Evolutionary conservation across 2,113 vertebrate genomes (phyloP).

Genomic region (Butastur rufipennis): DNA sequence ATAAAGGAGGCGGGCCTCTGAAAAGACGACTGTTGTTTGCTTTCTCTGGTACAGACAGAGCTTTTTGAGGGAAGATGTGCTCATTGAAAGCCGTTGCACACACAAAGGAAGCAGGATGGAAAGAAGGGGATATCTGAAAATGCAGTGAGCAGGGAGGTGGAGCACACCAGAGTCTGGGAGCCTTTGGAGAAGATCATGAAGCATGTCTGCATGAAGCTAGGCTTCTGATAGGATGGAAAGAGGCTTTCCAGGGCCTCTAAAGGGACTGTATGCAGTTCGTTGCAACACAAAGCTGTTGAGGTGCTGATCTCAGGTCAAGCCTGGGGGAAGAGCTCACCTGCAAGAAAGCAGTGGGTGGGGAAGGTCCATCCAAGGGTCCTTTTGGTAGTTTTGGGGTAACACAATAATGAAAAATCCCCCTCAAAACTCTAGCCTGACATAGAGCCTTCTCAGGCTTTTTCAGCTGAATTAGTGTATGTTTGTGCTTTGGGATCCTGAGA

Average conservation of each 20-base stretch:
- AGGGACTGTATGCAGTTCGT: neutral
- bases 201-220: accelerated
- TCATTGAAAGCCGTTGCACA: neutral
- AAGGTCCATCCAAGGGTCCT: neutral
- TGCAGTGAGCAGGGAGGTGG: neutral
- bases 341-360: neutral
- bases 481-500: neutral
- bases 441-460: neutral
- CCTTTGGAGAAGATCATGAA: neutral
- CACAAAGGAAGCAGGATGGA: neutral
- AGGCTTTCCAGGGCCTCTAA: neutral
- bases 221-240: neutral
- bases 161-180: neutral
- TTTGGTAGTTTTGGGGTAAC: neutral
- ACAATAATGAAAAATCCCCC: neutral
- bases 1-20: neutral
- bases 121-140: neutral
- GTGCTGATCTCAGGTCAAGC: neutral
- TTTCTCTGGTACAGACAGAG: neutral
- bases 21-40: neutral
- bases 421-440: neutral
- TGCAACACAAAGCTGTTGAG: neutral
- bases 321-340: neutral
- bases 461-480: neutral
- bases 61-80: neutral